These are phyloP conservation scores for Brenthis ino DNA, from an alignment of 2,888 invertebrate genomes.

Conservation along the genomic window DNA sequence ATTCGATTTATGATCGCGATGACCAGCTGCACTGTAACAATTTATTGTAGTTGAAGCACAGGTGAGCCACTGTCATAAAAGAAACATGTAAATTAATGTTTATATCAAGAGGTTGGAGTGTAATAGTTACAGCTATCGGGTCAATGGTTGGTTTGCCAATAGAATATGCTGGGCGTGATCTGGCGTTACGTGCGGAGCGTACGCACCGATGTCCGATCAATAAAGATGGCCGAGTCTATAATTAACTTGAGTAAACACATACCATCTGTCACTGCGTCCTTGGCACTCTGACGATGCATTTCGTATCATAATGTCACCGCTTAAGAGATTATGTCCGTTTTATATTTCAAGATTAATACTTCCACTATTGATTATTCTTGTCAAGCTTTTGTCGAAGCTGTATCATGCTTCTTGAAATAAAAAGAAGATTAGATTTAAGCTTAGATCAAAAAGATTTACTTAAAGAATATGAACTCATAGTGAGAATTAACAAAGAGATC, in stretches of 20 bases:
- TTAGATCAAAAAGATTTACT: constrained; percentile 60
- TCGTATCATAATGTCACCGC: constrained; percentile 40
- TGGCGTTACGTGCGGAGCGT: constrained; percentile 50
- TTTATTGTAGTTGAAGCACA: constrained; percentile 65
- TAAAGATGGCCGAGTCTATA: constrained; percentile 59
- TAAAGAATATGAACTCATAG: constrained; percentile 54
- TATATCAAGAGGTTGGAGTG: constrained; percentile 47
- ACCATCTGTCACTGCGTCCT: constrained; percentile 57
- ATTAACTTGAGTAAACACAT: constrained; percentile 52
- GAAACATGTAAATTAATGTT: constrained; percentile 45
- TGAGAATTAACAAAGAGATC: constrained; percentile 63
- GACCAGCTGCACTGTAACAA: constrained; percentile 63
- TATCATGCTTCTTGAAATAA: constrained; percentile 52
- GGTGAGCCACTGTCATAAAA: constrained; percentile 52
- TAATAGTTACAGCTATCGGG: constrained; percentile 52
- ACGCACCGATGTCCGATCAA: constrained; percentile 63
- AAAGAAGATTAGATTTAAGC: constrained; percentile 54
- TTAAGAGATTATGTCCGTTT: constrained; percentile 38
- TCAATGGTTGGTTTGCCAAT: constrained; percentile 68
- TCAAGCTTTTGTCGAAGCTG: constrained; percentile 56
- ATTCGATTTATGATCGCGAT: constrained; percentile 69
- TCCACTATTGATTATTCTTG: constrained; percentile 49
- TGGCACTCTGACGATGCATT: constrained; percentile 46
- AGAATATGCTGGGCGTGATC: constrained; percentile 66
- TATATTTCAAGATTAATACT: constrained; percentile 42